Percentiles rank a stretch among this genome's conserved stretches.
These are phyloP conservation scores for Beaufortia kweichowensis DNA, from an alignment of 2,113 vertebrate species.

Conservation along the genomic window DNA sequence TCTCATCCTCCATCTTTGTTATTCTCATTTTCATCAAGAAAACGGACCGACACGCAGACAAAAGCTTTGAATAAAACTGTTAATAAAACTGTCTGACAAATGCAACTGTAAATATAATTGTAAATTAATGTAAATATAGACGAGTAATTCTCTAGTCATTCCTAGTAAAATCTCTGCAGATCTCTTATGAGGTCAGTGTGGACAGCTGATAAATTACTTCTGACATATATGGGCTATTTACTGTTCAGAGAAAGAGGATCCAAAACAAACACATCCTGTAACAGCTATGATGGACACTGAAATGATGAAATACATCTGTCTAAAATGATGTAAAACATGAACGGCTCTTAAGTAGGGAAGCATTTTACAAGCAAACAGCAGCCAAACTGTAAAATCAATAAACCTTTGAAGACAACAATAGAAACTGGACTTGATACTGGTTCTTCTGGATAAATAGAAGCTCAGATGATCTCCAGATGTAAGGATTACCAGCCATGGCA, in stretches of 20 bases:
- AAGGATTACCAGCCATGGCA: constrained; percentile 21
- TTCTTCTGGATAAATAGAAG: not conserved
- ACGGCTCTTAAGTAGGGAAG: not conserved
- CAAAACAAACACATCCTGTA: not conserved
- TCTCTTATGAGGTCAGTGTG: not conserved
- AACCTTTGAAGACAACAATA: not conserved
- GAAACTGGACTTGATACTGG: not conserved
- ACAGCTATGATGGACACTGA: not conserved
- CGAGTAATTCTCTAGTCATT: too few relatives aligned
- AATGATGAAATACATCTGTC: constrained; percentile 20
- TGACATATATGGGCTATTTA: constrained; percentile 9
- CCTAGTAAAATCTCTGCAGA: not conserved
- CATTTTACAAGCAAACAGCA: not conserved
- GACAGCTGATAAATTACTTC: not conserved
- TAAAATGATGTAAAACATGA: not conserved
- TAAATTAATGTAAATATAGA: too few relatives aligned
- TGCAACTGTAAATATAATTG: too few relatives aligned
- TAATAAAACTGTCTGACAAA: too few relatives aligned
- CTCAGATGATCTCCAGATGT: constrained; percentile 11
- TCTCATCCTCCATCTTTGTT: too few relatives aligned
- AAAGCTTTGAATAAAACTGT: too few relatives aligned
- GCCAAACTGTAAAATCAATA: constrained; percentile 23
- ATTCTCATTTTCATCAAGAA: too few relatives aligned
- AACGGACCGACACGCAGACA: too few relatives aligned
- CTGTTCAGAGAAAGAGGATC: not conserved